Evolutionary conservation across 2,888 invertebrate species (phyloP).

Genomic region (Protodeltote pygarga): DNA sequence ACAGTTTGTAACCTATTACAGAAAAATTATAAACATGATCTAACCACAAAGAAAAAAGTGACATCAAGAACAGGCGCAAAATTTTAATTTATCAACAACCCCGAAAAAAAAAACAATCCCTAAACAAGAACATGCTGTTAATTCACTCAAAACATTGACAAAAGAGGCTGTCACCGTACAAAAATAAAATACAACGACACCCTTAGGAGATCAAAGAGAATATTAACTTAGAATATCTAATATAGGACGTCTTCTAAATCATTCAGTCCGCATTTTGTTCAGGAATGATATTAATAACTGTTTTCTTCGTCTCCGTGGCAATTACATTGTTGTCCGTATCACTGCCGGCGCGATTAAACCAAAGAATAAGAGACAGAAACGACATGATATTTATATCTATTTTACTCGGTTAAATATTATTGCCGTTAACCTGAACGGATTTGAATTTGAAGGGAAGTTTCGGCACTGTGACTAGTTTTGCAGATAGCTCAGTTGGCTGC

Average conservation of each 20-base stretch:
- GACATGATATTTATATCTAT: too few species aligned
- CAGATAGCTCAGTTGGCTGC: too few species aligned
- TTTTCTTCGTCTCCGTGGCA: slow-evolving; percentile 79
- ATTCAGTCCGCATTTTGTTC: slow-evolving; percentile 61
- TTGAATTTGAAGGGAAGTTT: too few species aligned
- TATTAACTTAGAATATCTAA: slow-evolving; percentile 67
- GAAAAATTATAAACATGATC: too few species aligned
- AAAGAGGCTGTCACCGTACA: slow-evolving; percentile 42
- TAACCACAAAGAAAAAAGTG: too few species aligned
- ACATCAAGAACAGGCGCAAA: too few species aligned
- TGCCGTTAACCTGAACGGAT: too few species aligned
- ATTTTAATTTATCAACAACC: slow-evolving; percentile 25
- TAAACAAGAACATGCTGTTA: slow-evolving; percentile 25
- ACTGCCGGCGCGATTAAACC: slow-evolving; percentile 66
- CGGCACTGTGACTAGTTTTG: too few species aligned
- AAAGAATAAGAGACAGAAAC: slow-evolving; percentile 59
- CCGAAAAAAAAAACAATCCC: neutral
- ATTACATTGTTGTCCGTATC: slow-evolving; percentile 81
- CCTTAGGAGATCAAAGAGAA: slow-evolving; percentile 62
- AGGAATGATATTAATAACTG: slow-evolving; percentile 79
- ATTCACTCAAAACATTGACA: slow-evolving; percentile 37
- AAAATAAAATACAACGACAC: slow-evolving; percentile 53
- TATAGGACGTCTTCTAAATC: slow-evolving; percentile 66
- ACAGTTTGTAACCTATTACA: too few species aligned
- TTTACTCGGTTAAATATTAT: too few species aligned